Base-by-base conservation (phyloP, 2,888 invertebrate species). In the Calameuta idolon region DNA sequence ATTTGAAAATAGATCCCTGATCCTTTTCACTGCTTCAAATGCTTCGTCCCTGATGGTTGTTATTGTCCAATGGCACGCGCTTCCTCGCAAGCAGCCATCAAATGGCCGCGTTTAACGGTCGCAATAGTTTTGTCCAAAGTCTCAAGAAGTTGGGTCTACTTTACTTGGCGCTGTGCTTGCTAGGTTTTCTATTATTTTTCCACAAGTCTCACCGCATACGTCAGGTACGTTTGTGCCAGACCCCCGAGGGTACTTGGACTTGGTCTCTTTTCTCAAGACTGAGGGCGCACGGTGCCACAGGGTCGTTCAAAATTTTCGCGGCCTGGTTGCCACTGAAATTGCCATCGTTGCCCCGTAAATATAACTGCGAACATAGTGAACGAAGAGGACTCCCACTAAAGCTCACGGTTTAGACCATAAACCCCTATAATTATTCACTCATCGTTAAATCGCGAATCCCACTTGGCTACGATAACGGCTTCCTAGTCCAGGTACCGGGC, bases 401-500 rank as follows among this genome's bases (percentile, higher is more conserved):
- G 82, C 86, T 82, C 82, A 81, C 69, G 84, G 85, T 86, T 87
- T 86, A 85, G 87, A 87, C 87, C 89, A 85, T 90, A 89, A 90
- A 89, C 88, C 86, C 86, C 86, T 81, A 82, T 89, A 89, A 90
- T 88, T 89, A 90, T 89, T 89, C 89, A 89, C 88, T 89, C 89
- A 85, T 89, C 89, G 89, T 90, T 90, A 89, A 90, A 89, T 89
- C 87, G 87, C 55, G 55, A 55, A 85, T 87, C 84, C 87, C 84
- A 34, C 35, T 87, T 86, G 85, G 84, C 85, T 34, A 85, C 86
- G 86, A 86, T 90, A 87, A 89, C 85, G 85, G 86, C 87, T 86
- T 87, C 82, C 86, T 81, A 9, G 71, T 23, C 55, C 55, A 55
- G 15, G 55, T 55, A 55, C 23, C 23, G 55, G 23, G 23, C 23